Conservation (phyloP, 2,888 invertebrate species). For the Pomacea canaliculata region DNA sequence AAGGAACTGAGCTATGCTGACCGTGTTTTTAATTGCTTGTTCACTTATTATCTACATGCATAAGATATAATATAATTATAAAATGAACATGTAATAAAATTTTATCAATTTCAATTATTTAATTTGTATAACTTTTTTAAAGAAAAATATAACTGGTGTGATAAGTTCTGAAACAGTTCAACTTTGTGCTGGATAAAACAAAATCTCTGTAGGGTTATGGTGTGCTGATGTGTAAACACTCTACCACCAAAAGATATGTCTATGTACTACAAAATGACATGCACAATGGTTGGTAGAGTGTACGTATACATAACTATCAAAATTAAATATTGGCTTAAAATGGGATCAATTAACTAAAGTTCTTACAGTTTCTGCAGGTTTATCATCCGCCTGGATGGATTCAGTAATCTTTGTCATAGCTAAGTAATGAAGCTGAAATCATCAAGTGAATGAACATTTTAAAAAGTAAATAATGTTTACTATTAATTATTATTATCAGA, state of each 20-base stretch:
- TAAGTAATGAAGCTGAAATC: conserved; percentile 16
- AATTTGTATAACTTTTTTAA: too few species aligned
- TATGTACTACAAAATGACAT: not conserved
- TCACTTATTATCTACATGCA: conserved; percentile 2
- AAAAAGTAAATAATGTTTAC: not conserved
- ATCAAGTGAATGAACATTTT: not conserved
- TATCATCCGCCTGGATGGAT: not conserved
- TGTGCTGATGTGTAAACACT: too few species aligned
- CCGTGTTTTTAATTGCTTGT: conserved; percentile 25
- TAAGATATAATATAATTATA: not conserved
- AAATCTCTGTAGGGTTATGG: too few species aligned
- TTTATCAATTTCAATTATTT: too few species aligned
- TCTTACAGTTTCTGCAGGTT: not conserved
- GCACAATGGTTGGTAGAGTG: not conserved
- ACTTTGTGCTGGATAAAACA: too few species aligned
- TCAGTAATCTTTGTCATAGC: conserved; percentile 4
- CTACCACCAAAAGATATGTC: not conserved
- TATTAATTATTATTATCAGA: too few species aligned
- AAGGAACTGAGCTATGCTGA: conserved; percentile 34
- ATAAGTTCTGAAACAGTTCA: too few species aligned
- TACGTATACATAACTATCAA: not conserved
- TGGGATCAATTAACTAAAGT: not conserved
- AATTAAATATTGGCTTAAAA: not conserved
- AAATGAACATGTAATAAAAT: too few species aligned
- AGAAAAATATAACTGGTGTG: too few species aligned